Evolutionary conservation across 2,113 vertebrate genomes (phyloP).

Genomic region (Nothoprocta perdicaria): DNA sequence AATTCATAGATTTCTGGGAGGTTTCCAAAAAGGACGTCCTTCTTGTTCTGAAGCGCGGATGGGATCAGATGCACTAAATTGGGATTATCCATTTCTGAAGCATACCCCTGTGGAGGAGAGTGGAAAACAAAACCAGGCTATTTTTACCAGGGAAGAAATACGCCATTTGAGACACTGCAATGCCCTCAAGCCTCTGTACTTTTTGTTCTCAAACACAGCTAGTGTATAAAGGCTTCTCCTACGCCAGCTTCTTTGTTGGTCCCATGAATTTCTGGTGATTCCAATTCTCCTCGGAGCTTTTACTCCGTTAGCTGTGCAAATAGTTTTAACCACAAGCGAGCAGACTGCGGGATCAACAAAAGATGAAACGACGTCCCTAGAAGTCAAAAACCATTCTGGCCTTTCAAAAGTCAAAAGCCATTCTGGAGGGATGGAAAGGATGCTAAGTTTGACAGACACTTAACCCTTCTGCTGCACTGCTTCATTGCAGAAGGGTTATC

Average conservation of each 20-base stretch:
- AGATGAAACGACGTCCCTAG: neutral
- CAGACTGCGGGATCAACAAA: neutral
- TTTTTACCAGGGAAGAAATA: neutral
- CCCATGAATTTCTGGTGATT: constrained; percentile 2
- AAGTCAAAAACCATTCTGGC: neutral
- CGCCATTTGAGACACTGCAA: neutral
- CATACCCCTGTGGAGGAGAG: constrained; percentile 85
- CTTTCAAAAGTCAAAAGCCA: neutral
- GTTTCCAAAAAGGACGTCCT: constrained; percentile 93
- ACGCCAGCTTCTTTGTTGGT: neutral
- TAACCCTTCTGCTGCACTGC: neutral
- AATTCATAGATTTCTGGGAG: constrained; percentile 92
- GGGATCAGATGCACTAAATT: constrained; percentile 89
- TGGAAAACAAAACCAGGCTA: neutral
- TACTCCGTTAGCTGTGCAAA: neutral
- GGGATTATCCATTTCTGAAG: constrained; percentile 89
- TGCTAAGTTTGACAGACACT: neutral
- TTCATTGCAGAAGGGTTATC: neutral
- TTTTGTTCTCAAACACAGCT: neutral
- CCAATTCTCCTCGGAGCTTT: neutral
- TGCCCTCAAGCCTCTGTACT: neutral
- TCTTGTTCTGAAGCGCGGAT: constrained; percentile 86
- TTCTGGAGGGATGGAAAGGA: neutral
- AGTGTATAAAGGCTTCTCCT: neutral
- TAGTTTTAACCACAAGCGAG: neutral